These are phyloP conservation scores for Psittacara wagleri DNA, from an alignment of 2,113 vertebrate genomes.

Conservation along the genomic window DNA sequence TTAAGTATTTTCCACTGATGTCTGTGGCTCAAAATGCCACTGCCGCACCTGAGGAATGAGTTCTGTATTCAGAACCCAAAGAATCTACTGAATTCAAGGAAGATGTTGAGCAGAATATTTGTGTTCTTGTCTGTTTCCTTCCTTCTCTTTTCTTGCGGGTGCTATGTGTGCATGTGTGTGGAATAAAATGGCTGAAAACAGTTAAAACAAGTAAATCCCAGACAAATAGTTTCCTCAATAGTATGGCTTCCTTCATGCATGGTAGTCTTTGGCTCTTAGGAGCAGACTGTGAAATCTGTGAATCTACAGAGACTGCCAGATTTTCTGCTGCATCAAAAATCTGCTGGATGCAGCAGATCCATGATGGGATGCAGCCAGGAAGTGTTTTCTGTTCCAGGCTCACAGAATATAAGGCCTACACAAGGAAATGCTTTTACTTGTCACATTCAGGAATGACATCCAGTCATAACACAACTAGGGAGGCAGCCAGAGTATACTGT, in stretches of 20 bases:
- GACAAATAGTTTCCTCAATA: background rate
- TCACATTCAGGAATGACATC: background rate
- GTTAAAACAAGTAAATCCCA: background rate
- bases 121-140: background rate
- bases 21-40: background rate
- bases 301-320: constrained; percentile 6
- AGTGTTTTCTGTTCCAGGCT: constrained; percentile 29
- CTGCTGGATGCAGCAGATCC: constrained; percentile 21
- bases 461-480: constrained; percentile 27
- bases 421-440: constrained; percentile 17
- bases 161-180: background rate
- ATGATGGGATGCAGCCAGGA: background rate
- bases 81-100: background rate
- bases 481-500: background rate
- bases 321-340: background rate
- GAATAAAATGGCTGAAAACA: background rate
- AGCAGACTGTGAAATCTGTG: constrained; percentile 13
- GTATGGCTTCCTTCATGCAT: background rate
- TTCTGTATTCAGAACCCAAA: background rate
- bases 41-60: background rate
- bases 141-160: background rate
- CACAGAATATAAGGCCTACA: background rate
- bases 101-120: background rate
- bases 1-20: background rate
- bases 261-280: background rate